These are phyloP conservation scores for Fringilla coelebs DNA, from an alignment of 2,797 vertebrate genomes.

Conservation along the genomic window DNA sequence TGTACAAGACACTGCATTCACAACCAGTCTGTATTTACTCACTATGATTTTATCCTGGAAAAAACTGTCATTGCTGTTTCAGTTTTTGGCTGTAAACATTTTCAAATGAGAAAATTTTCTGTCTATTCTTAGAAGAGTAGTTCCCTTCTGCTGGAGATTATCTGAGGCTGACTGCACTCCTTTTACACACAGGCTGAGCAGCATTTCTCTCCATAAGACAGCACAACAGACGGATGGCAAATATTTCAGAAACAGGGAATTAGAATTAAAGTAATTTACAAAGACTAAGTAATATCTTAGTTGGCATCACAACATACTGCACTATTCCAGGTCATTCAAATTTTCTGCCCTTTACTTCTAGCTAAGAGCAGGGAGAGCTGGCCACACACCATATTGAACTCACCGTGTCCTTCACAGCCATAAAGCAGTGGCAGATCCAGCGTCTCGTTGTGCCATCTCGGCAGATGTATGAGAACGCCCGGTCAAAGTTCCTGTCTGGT, in stretches of 20 bases:
- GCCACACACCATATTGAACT: conserved; percentile 22
- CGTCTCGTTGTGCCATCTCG: conserved; percentile 96
- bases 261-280: neutral
- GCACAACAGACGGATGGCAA: neutral
- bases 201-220: neutral
- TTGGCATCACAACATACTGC: neutral
- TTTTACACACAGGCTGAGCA: neutral
- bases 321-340: neutral
- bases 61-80: conserved; percentile 29
- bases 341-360: neutral
- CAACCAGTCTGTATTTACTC: conserved; percentile 36
- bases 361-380: neutral
- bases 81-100: conserved; percentile 28
- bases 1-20: conserved; percentile 11
- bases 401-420: conserved; percentile 98
- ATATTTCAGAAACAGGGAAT: neutral
- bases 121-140: conserved; percentile 41
- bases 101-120: conserved; percentile 31
- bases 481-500: conserved; percentile 97
- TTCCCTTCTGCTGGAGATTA: conserved; percentile 26
- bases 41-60: conserved; percentile 19
- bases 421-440: conserved; percentile 99
- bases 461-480: conserved; percentile 98
- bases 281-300: neutral
- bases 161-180: conserved; percentile 7